phyloP scores from a whole-genome alignment of 2,888 invertebrate species.

The Ommatoiulus sabulosus region DNA sequence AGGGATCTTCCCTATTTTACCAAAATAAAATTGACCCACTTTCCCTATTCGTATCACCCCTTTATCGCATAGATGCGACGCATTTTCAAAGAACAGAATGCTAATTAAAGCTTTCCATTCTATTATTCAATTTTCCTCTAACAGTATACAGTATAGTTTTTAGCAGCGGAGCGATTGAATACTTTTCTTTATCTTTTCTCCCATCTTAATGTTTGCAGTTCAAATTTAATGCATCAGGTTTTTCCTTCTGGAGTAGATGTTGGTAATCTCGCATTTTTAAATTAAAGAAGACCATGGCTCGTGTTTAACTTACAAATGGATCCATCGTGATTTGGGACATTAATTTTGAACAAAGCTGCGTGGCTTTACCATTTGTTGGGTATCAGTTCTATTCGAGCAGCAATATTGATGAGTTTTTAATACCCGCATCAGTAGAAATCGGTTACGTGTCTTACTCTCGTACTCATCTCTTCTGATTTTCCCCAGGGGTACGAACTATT shows the following conservation, averaged over 20 bases:
- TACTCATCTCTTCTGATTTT: neutral
- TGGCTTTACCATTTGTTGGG: neutral
- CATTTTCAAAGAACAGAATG: neutral
- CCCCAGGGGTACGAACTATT: neutral
- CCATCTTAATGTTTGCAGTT: neutral
- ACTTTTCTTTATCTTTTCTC: neutral
- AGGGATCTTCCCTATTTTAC: too few species aligned
- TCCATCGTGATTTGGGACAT: neutral
- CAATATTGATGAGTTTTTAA: slow-evolving; percentile 21
- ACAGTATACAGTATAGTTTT: neutral
- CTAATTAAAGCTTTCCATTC: neutral
- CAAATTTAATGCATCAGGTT: neutral
- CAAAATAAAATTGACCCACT: too few species aligned
- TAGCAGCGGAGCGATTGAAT: neutral
- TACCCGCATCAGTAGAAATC: neutral
- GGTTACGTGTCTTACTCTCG: neutral
- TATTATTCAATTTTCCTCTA: neutral
- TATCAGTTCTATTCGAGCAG: neutral
- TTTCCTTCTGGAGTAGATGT: neutral
- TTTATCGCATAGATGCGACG: too few species aligned
- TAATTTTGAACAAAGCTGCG: neutral
- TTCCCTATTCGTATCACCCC: too few species aligned
- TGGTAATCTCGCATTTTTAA: neutral
- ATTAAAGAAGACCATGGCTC: neutral
- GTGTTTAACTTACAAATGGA: neutral